Evolutionary conservation across 2,888 invertebrate species (phyloP).

Genomic region (Polia nebulosa): DNA sequence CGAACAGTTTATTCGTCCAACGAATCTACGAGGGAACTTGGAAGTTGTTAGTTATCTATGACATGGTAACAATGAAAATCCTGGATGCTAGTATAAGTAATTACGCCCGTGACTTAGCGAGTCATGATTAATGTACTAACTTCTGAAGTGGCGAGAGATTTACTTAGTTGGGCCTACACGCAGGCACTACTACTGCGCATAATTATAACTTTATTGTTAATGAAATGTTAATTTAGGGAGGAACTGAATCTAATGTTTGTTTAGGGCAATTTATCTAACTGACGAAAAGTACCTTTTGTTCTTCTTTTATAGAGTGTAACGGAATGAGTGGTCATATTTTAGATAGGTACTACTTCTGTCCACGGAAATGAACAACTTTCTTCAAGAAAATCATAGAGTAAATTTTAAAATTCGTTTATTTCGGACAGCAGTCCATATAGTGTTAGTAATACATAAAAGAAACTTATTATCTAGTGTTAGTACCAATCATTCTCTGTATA

Average conservation of each 20-base stretch:
- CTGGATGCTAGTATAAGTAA: slow-evolving; percentile 40
- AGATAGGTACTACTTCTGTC: too few relatives aligned
- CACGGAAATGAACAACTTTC: too few relatives aligned
- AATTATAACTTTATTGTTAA: slow-evolving; percentile 46
- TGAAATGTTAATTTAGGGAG: slow-evolving; percentile 40
- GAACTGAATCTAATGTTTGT: slow-evolving; percentile 23
- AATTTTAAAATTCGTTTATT: too few relatives aligned
- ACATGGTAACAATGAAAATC: slow-evolving; percentile 38
- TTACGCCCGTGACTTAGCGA: slow-evolving; percentile 44
- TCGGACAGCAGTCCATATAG: too few relatives aligned
- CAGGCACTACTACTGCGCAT: slow-evolving; percentile 16
- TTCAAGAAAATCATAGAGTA: too few relatives aligned
- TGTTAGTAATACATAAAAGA: too few relatives aligned
- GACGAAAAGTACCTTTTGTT: background rate
- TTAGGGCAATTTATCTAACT: slow-evolving; percentile 11
- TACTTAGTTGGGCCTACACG: slow-evolving; percentile 30
- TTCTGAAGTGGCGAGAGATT: slow-evolving; percentile 58
- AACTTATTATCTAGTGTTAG: too few relatives aligned
- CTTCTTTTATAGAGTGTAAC: background rate
- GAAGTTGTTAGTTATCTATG: slow-evolving; percentile 11
- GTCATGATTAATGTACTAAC: slow-evolving; percentile 56
- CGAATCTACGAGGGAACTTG: background rate
- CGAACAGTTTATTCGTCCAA: slow-evolving; percentile 7
- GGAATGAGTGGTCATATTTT: too few relatives aligned
- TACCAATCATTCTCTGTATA: too few relatives aligned